Evolutionary conservation across 2,888 invertebrate genomes (phyloP).

Genomic region (Synanthedon tipuliformis): DNA sequence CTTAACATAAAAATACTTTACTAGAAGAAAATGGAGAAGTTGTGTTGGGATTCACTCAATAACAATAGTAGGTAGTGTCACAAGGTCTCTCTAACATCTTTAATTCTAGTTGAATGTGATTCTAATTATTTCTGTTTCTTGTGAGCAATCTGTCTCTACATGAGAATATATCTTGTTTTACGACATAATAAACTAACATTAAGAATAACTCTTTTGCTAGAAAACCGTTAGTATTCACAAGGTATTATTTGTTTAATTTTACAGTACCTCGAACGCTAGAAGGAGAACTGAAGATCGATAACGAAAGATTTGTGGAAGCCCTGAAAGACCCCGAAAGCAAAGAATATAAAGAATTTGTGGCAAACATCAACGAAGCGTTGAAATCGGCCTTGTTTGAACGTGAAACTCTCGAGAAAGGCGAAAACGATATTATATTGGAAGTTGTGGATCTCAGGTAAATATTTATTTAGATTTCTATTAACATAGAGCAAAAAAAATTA

Average conservation of each 20-base stretch:
- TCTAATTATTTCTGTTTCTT: neutral
- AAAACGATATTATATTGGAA: slow-evolving; percentile 70
- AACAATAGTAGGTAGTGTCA: too few species aligned
- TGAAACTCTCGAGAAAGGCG: slow-evolving; percentile 58
- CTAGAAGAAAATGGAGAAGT: too few species aligned
- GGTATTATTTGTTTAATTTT: slow-evolving; percentile 12
- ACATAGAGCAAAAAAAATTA: too few species aligned
- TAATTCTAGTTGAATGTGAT: too few species aligned
- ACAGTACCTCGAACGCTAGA: slow-evolving; percentile 78
- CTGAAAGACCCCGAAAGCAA: slow-evolving; percentile 72
- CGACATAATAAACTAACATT: too few species aligned
- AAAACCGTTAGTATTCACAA: neutral
- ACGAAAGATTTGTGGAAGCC: slow-evolving; percentile 72
- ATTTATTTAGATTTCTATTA: too few species aligned
- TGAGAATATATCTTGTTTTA: neutral
- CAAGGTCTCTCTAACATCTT: too few species aligned
- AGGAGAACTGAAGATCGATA: slow-evolving; percentile 75
- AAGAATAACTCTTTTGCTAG: neutral
- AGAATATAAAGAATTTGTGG: slow-evolving; percentile 72
- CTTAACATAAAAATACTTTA: too few species aligned
- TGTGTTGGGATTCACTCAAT: too few species aligned
- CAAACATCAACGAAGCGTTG: slow-evolving; percentile 70
- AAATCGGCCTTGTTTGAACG: slow-evolving; percentile 69
- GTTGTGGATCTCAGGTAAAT: slow-evolving; percentile 72
- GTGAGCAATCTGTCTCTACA: neutral